Percentiles rank a stretch among this genome's conserved stretches.
These are phyloP conservation scores for Synaphobranchus kaupii DNA, from an alignment of 2,797 vertebrate species.

Conservation along the genomic window DNA sequence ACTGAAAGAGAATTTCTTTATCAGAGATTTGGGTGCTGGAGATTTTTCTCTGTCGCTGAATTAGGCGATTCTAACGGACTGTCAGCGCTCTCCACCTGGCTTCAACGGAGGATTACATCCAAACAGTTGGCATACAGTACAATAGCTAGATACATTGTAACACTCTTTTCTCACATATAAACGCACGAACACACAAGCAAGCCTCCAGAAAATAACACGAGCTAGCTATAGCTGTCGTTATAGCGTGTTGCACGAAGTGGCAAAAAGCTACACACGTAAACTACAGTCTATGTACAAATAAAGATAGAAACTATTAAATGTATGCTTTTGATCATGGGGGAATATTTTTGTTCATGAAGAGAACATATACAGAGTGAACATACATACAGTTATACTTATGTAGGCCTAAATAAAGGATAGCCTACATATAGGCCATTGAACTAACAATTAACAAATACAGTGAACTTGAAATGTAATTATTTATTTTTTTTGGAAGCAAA, in stretches of 20 bases:
- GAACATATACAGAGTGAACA: background rate
- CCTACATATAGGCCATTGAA: background rate
- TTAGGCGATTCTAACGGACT: slow-evolving; percentile 22
- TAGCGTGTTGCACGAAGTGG: background rate
- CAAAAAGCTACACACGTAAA: background rate
- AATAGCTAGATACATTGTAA: slow-evolving; percentile 25
- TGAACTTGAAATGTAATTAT: background rate
- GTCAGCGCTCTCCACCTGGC: background rate
- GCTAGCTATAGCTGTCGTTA: background rate
- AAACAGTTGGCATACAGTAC: slow-evolving; percentile 23
- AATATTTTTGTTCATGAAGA: background rate
- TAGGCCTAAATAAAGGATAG: background rate
- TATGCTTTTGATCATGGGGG: background rate
- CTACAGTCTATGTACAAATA: background rate
- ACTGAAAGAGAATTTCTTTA: slow-evolving; percentile 30
- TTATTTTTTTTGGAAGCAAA: slow-evolving; percentile 13
- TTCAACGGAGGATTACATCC: slow-evolving; percentile 24
- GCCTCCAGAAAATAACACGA: background rate
- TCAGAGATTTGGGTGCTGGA: slow-evolving; percentile 21
- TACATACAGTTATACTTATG: background rate
- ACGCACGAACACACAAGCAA: slow-evolving; percentile 28
- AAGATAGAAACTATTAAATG: background rate
- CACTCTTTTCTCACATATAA: slow-evolving; percentile 11
- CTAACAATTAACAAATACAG: background rate
- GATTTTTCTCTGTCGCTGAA: slow-evolving; percentile 3